Conservation (phyloP, 1,140 invertebrate species). For the Lepidurus apus region DNA sequence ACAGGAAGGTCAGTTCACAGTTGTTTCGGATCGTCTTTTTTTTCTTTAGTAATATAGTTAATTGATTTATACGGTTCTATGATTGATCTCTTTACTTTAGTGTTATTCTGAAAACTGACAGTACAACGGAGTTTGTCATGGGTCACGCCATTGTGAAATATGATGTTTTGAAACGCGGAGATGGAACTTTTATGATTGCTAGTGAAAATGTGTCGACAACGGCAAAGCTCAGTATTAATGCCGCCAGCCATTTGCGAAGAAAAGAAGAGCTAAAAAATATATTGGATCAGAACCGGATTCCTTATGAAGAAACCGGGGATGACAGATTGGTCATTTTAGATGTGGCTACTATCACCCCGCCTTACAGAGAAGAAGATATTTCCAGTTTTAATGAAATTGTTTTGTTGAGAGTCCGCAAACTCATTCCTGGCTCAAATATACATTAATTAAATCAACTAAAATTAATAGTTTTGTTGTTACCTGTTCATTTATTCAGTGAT, state of each 20-base stretch:
- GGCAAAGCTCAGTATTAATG: background rate
- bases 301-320: background rate
- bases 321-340: background rate
- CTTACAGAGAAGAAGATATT: background rate
- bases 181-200: background rate
- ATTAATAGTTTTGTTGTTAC: no score
- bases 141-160: slow-evolving; percentile 3
- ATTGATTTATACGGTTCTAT: background rate
- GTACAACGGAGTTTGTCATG: background rate
- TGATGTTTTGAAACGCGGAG: background rate
- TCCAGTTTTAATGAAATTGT: background rate
- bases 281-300: background rate
- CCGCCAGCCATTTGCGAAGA: background rate
- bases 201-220: background rate
- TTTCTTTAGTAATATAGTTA: background rate
- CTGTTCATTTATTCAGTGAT: background rate
- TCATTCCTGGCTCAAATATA: background rate
- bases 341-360: background rate
- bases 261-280: background rate
- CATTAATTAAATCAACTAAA: no score
- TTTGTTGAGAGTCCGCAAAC: background rate
- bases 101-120: background rate
- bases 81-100: slow-evolving; percentile 8
- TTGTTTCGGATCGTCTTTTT: background rate
- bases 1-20: background rate